These are phyloP conservation scores for Oriolus oriolus DNA, from an alignment of 2,113 vertebrate species.

Conservation along the genomic window DNA sequence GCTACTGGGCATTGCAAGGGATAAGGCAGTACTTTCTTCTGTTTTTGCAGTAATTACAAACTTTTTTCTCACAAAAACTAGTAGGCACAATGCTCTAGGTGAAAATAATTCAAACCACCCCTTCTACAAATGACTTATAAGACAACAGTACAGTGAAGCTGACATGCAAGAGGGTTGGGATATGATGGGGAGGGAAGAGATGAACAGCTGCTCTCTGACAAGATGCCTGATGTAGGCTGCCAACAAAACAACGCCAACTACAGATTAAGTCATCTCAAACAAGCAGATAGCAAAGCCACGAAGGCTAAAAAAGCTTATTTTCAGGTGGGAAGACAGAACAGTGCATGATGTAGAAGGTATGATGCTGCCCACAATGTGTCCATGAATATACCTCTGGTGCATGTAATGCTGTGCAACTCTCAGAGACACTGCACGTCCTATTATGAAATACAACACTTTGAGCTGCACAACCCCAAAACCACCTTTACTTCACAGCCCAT, in stretches of 20 bases:
- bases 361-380: background rate
- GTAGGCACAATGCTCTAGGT: background rate
- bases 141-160: background rate
- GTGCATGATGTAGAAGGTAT: background rate
- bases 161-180: background rate
- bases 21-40: background rate
- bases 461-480: background rate
- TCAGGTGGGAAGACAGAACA: background rate
- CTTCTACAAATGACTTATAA: background rate
- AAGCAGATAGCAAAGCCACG: background rate
- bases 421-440: background rate
- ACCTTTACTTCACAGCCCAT: conserved; percentile 16
- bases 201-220: conserved; percentile 31
- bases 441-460: background rate
- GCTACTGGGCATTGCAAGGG: background rate
- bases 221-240: conserved; percentile 6
- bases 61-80: background rate
- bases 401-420: background rate
- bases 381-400: background rate
- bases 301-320: background rate
- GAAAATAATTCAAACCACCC: conserved; percentile 15
- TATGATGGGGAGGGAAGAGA: background rate
- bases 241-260: conserved; percentile 24
- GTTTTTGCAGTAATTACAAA: background rate
- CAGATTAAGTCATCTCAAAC: conserved; percentile 20